Conservation (phyloP, 2,888 invertebrate species). For the Zygogramma bicolorata region DNA sequence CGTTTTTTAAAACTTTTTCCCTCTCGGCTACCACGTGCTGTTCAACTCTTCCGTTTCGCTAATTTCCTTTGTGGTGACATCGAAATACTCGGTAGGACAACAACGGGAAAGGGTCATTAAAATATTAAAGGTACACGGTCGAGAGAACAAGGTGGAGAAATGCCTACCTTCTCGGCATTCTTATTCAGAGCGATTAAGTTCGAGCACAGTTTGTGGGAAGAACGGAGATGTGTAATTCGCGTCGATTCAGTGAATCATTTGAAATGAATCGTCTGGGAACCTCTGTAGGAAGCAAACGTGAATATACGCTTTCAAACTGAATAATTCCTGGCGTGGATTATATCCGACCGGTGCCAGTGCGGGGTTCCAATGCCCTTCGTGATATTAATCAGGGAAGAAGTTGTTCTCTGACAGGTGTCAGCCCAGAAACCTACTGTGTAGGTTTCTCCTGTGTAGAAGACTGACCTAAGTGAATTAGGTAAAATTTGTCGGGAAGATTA, state of each 20-base stretch:
- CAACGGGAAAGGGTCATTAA: not conserved
- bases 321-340: no score
- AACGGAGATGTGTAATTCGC: not conserved
- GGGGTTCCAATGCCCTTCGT: no score
- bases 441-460: no score
- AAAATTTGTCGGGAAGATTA: no score
- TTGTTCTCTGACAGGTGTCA: no score
- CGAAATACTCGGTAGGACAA: not conserved
- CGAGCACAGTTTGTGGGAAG: not conserved
- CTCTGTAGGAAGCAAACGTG: not conserved
- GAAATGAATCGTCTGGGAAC: not conserved
- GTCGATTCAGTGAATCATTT: not conserved
- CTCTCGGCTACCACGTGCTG: not conserved
- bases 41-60: not conserved
- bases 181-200: not conserved
- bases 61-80: not conserved
- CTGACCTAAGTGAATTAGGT: no score
- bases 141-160: not conserved
- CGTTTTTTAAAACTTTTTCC: constrained; percentile 1
- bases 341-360: no score
- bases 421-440: no score
- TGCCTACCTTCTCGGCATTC: not conserved
- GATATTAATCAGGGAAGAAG: no score
- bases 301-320: no score
- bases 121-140: not conserved